Percentiles rank a stretch among this genome's conserved stretches.
Conservation (phyloP, 2,888 invertebrate genomes). For the Crocallis elinguaria region DNA sequence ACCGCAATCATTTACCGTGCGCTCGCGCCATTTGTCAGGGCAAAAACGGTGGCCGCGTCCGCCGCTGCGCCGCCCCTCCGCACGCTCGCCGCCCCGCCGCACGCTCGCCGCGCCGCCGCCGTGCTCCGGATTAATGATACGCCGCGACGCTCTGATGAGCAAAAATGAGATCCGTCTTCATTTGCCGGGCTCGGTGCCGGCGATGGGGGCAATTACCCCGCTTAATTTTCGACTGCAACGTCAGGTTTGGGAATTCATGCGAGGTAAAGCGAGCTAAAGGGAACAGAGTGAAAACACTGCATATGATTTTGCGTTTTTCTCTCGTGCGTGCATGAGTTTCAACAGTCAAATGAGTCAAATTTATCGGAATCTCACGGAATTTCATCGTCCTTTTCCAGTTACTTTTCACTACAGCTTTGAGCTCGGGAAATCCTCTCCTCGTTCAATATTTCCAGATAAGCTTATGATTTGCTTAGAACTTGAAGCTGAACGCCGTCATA, state of each 20-base stretch:
- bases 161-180: constrained; percentile 44
- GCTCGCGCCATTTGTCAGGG: constrained; percentile 49
- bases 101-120: constrained; percentile 22
- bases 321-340: not conserved
- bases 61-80: constrained; percentile 15
- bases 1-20: constrained; percentile 49
- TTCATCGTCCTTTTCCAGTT: not conserved
- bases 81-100: constrained; percentile 7
- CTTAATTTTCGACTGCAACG: constrained; percentile 29
- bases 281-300: not conserved
- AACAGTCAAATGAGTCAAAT: not conserved
- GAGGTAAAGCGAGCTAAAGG: not conserved
- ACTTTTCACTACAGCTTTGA: too few relatives aligned
- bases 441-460: not conserved
- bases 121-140: constrained; percentile 42
- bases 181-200: constrained; percentile 28
- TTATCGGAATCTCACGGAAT: not conserved
- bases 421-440: not conserved
- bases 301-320: not conserved
- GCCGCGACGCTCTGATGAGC: constrained; percentile 41
- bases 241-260: constrained; percentile 14
- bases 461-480: not conserved
- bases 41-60: constrained; percentile 30
- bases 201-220: constrained; percentile 23
- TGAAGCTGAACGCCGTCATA: not conserved